A percentile compares a stretch with the other conserved stretches of the same genome.
phyloP scores from a whole-genome alignment of 1,140 invertebrate genomes.

The Scaptomyza hsui region DNA sequence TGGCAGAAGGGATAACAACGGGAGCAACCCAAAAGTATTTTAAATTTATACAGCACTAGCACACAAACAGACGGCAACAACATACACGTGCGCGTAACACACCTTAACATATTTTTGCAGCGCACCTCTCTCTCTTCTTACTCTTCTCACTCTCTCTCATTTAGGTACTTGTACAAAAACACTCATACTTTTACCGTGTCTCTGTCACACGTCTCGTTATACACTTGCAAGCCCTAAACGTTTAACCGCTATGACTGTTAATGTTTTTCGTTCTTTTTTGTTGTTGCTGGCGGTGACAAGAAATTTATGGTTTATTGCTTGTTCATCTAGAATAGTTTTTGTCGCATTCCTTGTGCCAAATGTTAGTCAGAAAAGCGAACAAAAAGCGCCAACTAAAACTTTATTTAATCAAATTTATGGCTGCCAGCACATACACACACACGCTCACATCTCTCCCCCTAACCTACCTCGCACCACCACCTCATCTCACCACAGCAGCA shows the following conservation, averaged over 20 bases:
- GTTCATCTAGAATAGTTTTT: conserved; percentile 79
- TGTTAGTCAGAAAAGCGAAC: conserved; percentile 26
- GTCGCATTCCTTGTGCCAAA: conserved; percentile 73
- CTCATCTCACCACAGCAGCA: neutral
- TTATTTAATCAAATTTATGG: conserved; percentile 83
- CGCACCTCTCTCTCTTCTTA: neutral
- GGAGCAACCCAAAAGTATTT: conserved; percentile 61
- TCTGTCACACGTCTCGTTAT: conserved; percentile 10
- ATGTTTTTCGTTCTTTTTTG: conserved; percentile 27
- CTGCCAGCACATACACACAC: conserved; percentile 21
- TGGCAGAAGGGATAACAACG: conserved; percentile 21
- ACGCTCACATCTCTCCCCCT: conserved; percentile 10
- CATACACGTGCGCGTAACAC: conserved; percentile 48
- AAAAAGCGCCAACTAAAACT: conserved; percentile 73
- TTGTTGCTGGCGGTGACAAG: conserved; percentile 56
- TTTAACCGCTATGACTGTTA: conserved; percentile 51
- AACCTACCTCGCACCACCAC: conserved; percentile 1
- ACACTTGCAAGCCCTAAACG: conserved; percentile 61
- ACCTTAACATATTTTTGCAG: conserved; percentile 51
- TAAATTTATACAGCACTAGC: conserved; percentile 62
- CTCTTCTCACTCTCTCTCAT: neutral
- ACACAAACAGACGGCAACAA: conserved; percentile 18
- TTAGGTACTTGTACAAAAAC: neutral
- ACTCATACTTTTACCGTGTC: neutral
- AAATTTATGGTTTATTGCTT: conserved; percentile 83